A percentile compares a stretch with the other conserved stretches of the same genome.
These are phyloP conservation scores for Cotesia congregata DNA, from an alignment of 2,888 invertebrate genomes.

Conservation along the genomic window DNA sequence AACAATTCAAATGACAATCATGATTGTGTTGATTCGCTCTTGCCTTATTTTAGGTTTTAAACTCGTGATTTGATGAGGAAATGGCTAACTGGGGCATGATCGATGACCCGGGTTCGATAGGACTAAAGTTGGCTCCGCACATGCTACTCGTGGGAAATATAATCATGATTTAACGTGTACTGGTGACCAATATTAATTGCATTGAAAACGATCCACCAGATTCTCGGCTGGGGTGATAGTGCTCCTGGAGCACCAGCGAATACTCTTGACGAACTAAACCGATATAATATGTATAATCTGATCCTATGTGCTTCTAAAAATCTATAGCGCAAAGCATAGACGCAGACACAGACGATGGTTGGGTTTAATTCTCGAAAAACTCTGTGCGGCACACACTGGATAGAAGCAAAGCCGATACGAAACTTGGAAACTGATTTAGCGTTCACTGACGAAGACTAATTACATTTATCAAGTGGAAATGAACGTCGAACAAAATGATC, in stretches of 20 bases:
- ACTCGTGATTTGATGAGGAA: background rate
- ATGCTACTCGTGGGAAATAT: slow-evolving; percentile 20
- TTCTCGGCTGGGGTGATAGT: background rate
- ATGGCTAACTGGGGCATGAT: slow-evolving; percentile 45
- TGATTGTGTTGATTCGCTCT: too few species aligned
- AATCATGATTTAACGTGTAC: slow-evolving; percentile 38
- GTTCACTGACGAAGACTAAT: slow-evolving; percentile 12
- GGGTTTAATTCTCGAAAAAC: background rate
- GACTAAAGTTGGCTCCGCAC: background rate
- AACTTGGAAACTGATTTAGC: background rate
- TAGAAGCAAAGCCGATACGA: background rate
- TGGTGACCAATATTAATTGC: slow-evolving; percentile 50
- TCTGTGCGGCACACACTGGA: background rate
- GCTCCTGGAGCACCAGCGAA: background rate
- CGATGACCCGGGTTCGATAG: slow-evolving; percentile 36
- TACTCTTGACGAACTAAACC: slow-evolving; percentile 14
- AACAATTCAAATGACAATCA: too few species aligned
- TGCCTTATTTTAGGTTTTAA: too few species aligned
- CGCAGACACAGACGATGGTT: background rate
- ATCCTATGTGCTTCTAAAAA: too few species aligned
- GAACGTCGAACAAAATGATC: background rate
- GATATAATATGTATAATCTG: background rate
- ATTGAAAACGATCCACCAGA: slow-evolving; percentile 38
- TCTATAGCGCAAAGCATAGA: too few species aligned
- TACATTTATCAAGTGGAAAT: slow-evolving; percentile 1